These are phyloP conservation scores for Dicycla oo DNA, from an alignment of 2,888 invertebrate genomes.

Conservation along the genomic window DNA sequence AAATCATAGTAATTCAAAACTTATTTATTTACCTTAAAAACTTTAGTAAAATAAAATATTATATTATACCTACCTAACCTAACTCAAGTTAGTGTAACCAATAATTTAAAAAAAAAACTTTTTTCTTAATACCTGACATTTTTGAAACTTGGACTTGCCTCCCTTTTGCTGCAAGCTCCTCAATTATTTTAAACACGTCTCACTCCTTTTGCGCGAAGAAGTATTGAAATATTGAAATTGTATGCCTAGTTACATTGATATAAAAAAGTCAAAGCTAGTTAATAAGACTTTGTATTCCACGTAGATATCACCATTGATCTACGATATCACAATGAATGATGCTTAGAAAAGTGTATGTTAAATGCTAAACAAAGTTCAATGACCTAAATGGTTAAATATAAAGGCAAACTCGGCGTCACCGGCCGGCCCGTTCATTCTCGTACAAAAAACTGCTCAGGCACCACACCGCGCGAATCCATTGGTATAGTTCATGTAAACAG, in stretches of 20 bases:
- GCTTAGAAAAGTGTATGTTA: constrained; percentile 38
- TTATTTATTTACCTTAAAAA: too few species aligned
- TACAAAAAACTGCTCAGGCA: constrained; percentile 62
- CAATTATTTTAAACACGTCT: too few species aligned
- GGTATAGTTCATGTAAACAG: constrained; percentile 53
- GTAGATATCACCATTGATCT: constrained; percentile 19
- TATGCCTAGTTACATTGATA: not conserved
- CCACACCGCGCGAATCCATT: constrained; percentile 35
- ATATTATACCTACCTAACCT: too few species aligned
- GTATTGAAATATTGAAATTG: constrained; percentile 2
- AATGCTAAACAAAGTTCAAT: constrained; percentile 74
- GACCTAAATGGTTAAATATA: constrained; percentile 82
- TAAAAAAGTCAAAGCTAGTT: too few species aligned
- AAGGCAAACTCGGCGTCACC: constrained; percentile 72
- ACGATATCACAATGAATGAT: constrained; percentile 41
- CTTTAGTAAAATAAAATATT: too few species aligned
- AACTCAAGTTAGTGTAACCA: too few species aligned
- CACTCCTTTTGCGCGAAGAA: not conserved
- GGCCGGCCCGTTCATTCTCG: constrained; percentile 66
- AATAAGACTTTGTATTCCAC: not conserved
- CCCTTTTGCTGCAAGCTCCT: too few species aligned
- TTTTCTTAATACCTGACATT: too few species aligned
- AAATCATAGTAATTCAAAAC: too few species aligned
- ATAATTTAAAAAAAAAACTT: too few species aligned
- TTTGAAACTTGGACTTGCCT: too few species aligned